phyloP scores from a whole-genome alignment of 2,113 vertebrate genomes.

The Crocuta crocuta region DNA sequence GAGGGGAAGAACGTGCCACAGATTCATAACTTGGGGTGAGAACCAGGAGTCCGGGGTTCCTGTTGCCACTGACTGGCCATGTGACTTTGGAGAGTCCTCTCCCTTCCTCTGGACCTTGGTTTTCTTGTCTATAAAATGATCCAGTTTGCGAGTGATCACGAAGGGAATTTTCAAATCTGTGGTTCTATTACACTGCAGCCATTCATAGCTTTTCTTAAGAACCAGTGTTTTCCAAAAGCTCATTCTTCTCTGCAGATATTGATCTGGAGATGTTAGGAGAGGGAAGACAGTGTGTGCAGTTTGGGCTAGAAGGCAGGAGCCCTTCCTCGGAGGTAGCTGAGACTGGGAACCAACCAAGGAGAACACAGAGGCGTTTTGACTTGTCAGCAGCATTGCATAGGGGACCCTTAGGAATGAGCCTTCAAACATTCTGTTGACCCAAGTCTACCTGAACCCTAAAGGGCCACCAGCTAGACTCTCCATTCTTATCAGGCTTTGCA shows the following conservation, averaged over 20 bases:
- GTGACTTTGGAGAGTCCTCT: background rate
- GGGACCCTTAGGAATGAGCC: background rate
- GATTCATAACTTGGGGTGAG: background rate
- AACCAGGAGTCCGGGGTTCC: background rate
- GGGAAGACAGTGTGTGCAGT: background rate
- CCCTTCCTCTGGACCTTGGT: background rate
- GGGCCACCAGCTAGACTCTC: background rate
- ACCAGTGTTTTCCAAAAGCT: background rate
- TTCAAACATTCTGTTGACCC: background rate
- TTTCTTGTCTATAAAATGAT: background rate
- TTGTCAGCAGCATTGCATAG: no score
- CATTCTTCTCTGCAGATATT: background rate
- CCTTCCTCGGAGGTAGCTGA: background rate
- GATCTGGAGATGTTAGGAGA: background rate
- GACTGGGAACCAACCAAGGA: background rate
- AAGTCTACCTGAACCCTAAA: background rate
- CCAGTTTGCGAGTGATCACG: background rate
- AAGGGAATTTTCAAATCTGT: background rate
- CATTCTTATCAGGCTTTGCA: background rate
- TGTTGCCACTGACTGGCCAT: background rate
- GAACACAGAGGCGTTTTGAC: background rate
- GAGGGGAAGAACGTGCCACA: background rate
- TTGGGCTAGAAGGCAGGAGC: background rate
- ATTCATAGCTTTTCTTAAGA: background rate
- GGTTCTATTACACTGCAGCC: background rate